phyloP scores from a whole-genome alignment of 2,797 vertebrate genomes.

The Tragelaphus oryx region DNA sequence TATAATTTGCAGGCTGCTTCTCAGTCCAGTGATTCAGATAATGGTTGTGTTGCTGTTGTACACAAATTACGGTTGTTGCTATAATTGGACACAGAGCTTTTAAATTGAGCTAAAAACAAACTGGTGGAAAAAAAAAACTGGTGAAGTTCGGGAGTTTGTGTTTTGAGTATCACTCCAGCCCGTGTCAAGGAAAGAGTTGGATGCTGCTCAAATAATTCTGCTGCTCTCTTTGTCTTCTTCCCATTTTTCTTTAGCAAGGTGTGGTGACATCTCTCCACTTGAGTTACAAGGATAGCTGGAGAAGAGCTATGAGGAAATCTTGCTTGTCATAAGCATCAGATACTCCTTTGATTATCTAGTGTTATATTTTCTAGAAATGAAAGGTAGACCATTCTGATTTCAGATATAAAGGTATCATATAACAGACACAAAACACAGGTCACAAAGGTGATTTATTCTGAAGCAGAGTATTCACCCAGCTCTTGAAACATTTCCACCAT shows the following conservation, averaged over 20 bases:
- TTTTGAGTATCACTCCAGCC: not conserved
- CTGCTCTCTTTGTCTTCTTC: not conserved
- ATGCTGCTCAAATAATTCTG: not conserved
- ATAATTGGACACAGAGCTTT: not conserved
- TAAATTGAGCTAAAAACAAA: not conserved
- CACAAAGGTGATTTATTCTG: not conserved
- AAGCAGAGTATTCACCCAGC: not conserved
- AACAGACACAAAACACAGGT: not conserved
- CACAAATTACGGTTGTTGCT: not conserved
- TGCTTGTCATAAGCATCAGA: not conserved
- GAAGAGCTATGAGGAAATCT: not conserved
- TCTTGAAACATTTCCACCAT: slow-evolving; percentile 45
- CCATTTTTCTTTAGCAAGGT: not conserved
- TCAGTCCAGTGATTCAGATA: not conserved
- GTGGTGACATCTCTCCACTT: not conserved
- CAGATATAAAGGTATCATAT: not conserved
- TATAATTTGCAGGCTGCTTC: not conserved
- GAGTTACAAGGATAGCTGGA: not conserved
- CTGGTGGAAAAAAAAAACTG: not conserved
- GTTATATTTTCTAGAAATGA: not conserved
- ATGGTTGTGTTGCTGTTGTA: not conserved
- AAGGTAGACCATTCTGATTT: slow-evolving; percentile 10
- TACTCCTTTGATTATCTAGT: not conserved
- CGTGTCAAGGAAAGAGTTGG: not conserved
- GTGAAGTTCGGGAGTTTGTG: not conserved